Percentiles rank a stretch among this genome's conserved stretches.
Evolutionary conservation across 2,797 vertebrate species (phyloP).

Genomic region (Smutsia temminckii): DNA sequence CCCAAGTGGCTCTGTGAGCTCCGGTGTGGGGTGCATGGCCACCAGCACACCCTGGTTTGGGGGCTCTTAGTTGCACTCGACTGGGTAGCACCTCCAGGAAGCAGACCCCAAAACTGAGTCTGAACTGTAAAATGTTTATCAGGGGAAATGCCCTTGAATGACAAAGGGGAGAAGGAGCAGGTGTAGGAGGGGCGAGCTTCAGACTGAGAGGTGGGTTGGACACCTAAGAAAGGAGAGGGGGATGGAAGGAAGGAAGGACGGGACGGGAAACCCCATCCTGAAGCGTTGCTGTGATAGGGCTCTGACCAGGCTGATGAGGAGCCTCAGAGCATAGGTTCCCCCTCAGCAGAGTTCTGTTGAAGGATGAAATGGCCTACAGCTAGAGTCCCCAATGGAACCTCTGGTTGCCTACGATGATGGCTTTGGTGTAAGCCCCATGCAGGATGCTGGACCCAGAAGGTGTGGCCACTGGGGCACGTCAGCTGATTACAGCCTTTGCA

Average conservation of each 20-base stretch:
- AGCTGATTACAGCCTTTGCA: background rate
- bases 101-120: background rate
- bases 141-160: accelerated
- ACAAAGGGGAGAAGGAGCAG: background rate
- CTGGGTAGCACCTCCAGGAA: background rate
- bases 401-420: background rate
- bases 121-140: accelerated
- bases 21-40: accelerated
- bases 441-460: background rate
- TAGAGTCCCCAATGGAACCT: accelerated
- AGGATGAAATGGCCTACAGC: background rate
- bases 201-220: accelerated
- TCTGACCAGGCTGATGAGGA: too few species aligned
- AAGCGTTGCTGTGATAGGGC: background rate
- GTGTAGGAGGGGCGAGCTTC: background rate
- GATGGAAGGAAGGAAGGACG: too few species aligned
- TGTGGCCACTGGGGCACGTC: accelerated
- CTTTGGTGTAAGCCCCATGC: background rate
- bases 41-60: accelerated
- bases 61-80: accelerated
- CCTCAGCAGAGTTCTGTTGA: background rate
- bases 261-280: accelerated
- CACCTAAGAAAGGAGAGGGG: background rate
- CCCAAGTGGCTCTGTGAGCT: accelerated
- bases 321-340: background rate